phyloP scores from a whole-genome alignment of 2,888 invertebrate genomes.

The Idaea dimidiata region DNA sequence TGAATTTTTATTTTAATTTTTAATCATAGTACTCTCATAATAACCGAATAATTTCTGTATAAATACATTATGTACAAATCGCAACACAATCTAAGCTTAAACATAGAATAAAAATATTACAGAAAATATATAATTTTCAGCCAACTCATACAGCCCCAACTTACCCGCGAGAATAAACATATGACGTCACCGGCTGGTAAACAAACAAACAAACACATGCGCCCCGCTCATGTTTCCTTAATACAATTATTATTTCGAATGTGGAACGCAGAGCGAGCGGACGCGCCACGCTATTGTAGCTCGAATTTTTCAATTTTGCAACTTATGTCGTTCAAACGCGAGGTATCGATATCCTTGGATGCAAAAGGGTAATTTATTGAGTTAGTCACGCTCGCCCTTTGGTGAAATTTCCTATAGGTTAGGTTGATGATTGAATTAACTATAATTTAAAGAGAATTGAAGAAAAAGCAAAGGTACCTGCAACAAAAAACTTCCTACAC shows the following conservation, averaged over 20 bases:
- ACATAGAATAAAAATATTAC: too few relatives aligned
- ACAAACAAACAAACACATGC: constrained; percentile 83
- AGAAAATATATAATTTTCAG: neutral
- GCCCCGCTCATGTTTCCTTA: constrained; percentile 81
- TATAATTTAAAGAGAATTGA: too few relatives aligned
- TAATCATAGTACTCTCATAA: too few relatives aligned
- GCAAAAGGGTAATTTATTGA: neutral
- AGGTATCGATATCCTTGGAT: constrained; percentile 8
- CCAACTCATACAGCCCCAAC: constrained; percentile 35
- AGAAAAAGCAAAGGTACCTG: neutral
- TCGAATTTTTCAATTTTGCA: constrained; percentile 52
- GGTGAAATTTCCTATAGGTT: neutral
- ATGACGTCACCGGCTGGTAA: constrained; percentile 80
- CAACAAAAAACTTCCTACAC: neutral
- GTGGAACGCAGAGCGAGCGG: constrained; percentile 67
- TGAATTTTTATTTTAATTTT: too few relatives aligned
- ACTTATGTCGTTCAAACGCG: constrained; percentile 26
- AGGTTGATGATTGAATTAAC: neutral
- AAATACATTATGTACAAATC: too few relatives aligned
- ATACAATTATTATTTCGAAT: constrained; percentile 81
- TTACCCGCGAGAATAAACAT: constrained; percentile 79
- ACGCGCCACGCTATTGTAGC: constrained; percentile 36
- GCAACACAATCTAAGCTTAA: too few relatives aligned
- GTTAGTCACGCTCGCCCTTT: neutral
- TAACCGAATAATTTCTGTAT: too few relatives aligned